Conservation (phyloP, 2,888 invertebrate genomes). For the Polyommatus iphigenia region DNA sequence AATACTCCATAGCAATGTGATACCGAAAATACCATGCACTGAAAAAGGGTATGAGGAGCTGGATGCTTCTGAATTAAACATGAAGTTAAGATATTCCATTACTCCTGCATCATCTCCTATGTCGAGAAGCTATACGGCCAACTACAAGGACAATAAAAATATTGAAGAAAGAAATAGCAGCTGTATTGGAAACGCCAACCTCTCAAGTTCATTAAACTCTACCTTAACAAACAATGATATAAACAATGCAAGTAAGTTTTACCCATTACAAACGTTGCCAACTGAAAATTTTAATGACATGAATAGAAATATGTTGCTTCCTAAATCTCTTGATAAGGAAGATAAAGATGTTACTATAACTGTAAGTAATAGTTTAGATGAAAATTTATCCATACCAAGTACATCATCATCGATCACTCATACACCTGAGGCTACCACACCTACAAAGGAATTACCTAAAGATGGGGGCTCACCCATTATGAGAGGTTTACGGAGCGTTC, state of each 20-base stretch:
- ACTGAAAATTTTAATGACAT: constrained; percentile 52
- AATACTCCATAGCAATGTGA: constrained; percentile 63
- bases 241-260: constrained; percentile 54
- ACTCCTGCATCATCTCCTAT: constrained; percentile 70
- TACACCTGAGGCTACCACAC: constrained; percentile 70
- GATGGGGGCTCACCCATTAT: constrained; percentile 69
- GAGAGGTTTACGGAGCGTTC: constrained; percentile 68
- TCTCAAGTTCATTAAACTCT: constrained; percentile 63
- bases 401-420: constrained; percentile 59
- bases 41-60: constrained; percentile 72
- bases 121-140: constrained; percentile 65
- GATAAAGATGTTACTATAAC: constrained; percentile 53
- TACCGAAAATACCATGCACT: constrained; percentile 55
- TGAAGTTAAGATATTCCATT: constrained; percentile 69
- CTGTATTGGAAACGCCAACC: constrained; percentile 51
- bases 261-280: constrained; percentile 59
- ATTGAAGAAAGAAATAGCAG: constrained; percentile 51
- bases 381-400: constrained; percentile 60
- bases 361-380: constrained; percentile 57
- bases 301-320: constrained; percentile 50
- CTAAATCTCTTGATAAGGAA: constrained; percentile 51
- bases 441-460: constrained; percentile 62
- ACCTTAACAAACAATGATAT: constrained; percentile 55
- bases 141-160: constrained; percentile 53
- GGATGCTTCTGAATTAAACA: constrained; percentile 70